Evolutionary conservation across 2,797 vertebrate genomes (phyloP).

Genomic region (Platyrinchus mystaceus): DNA sequence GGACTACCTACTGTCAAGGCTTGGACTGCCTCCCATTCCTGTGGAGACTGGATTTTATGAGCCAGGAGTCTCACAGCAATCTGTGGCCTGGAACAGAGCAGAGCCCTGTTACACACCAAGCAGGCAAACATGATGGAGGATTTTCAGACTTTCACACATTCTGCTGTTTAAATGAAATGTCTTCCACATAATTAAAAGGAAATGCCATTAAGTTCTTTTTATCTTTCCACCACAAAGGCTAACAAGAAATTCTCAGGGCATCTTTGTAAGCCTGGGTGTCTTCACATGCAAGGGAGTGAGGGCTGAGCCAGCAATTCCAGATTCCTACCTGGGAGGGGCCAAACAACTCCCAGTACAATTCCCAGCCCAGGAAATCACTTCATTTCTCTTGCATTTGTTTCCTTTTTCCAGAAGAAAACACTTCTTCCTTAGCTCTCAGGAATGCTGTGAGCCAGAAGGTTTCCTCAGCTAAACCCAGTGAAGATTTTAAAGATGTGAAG

Average conservation of each 20-base stretch:
- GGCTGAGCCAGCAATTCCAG: neutral
- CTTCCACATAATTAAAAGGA: neutral
- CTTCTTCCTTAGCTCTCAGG: neutral
- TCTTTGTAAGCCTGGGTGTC: neutral
- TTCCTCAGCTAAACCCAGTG: neutral
- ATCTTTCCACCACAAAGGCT: neutral
- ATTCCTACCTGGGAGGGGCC: neutral
- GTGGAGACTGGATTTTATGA: constrained; percentile 95
- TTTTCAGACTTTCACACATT: neutral
- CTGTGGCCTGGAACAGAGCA: constrained; percentile 83
- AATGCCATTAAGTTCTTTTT: neutral
- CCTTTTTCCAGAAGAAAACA: neutral
- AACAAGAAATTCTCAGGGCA: neutral
- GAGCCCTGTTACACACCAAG: neutral
- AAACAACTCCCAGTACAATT: neutral
- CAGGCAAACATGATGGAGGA: accelerated
- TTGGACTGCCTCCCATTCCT: constrained; percentile 95
- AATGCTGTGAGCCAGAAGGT: neutral
- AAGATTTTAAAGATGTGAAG: neutral
- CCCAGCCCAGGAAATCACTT: neutral
- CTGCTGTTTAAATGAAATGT: neutral
- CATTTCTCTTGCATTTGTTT: neutral
- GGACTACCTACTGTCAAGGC: constrained; percentile 86
- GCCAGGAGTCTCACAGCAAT: constrained; percentile 90
- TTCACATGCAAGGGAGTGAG: neutral